Evolutionary conservation across 2,888 invertebrate genomes (phyloP), one percentile per base, ranked within the genome.

Genomic region (Trichogramma evanescens): DNA sequence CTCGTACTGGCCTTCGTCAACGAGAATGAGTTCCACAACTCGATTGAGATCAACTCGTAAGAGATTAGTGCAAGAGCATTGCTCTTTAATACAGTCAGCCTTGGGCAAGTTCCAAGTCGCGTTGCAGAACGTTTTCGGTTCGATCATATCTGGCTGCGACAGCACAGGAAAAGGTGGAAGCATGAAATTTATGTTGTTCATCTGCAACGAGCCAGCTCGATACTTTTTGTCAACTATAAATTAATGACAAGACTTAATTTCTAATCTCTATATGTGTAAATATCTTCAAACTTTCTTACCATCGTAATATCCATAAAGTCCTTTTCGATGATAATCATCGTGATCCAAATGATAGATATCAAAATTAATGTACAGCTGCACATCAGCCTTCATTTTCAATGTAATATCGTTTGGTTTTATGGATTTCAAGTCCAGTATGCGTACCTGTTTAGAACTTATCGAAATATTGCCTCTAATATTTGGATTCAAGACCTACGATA

Each of bases 271-370:
- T 26, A 2, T 26, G 26, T 26, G 26, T 2, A 26, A 26, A 26
- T 26, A 26, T 2, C 26, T 26, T 26, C 26, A 26, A 2, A 3
- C 26, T 26, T 26, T 26, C 26, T 26, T 51, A 50, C 54, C 50
- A 54, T 55, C 38, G 5, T n/a, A 42, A 10, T 42, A 55, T 41
- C 51, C 55, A 5, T 59, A 55, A 8, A 59, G 42, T 39, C 51
- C 42, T 1, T 41, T 40, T 5, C 51, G 59, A 54, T 59, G 50
- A 50, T 59, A 48, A 45, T 55, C 51, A 4, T n/a, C n/a, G 8
- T 50, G 46, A 10, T 59, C 55, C 9, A 59, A 5, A 5, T 44
- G 8, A 8, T 39, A 50, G 3, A 39, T 51, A 38, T 59, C 55
- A 9, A 42, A 46, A 6, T 54, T 6, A 5, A 59, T 13, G 51